Conservation (phyloP, 2,797 vertebrate species). For the Chromis chromis region DNA sequence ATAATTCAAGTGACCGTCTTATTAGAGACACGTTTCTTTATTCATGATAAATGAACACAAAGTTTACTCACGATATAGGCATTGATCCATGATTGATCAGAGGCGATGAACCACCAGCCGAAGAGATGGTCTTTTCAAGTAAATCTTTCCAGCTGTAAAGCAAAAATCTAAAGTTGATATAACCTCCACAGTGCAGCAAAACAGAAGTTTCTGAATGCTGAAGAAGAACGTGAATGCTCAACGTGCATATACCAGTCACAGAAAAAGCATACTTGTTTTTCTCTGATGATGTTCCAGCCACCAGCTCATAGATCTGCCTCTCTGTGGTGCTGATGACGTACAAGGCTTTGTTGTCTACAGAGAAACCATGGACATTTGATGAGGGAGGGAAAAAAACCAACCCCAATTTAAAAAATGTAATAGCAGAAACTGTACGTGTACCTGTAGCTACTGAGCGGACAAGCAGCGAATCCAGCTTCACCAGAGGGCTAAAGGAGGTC, state of each 20-base stretch:
- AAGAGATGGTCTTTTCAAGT: slow-evolving; percentile 80
- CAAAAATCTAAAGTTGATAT: neutral
- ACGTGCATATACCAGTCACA: neutral
- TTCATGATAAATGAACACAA: neutral
- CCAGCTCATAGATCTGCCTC: slow-evolving; percentile 96
- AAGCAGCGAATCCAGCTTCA: slow-evolving; percentile 82
- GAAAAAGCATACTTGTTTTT: slow-evolving; percentile 88
- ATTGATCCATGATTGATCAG: slow-evolving; percentile 69
- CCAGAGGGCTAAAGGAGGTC: slow-evolving; percentile 82
- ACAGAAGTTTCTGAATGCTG: neutral
- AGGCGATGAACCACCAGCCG: slow-evolving; percentile 58
- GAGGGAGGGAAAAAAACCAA: no score
- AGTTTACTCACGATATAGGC: slow-evolving; percentile 73
- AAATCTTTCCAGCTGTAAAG: slow-evolving; percentile 84
- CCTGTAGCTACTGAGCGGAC: slow-evolving; percentile 85
- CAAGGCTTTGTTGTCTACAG: slow-evolving; percentile 91
- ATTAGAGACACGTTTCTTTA: neutral
- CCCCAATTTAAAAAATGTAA: no score
- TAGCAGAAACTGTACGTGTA: slow-evolving; percentile 6
- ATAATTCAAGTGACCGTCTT: no score
- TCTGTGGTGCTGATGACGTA: slow-evolving; percentile 96
- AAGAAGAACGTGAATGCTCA: neutral
- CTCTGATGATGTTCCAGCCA: slow-evolving; percentile 88
- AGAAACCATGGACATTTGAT: neutral
- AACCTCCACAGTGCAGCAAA: neutral